These are phyloP conservation scores for Ceramica pisi DNA, from an alignment of 2,888 invertebrate genomes.

Conservation along the genomic window DNA sequence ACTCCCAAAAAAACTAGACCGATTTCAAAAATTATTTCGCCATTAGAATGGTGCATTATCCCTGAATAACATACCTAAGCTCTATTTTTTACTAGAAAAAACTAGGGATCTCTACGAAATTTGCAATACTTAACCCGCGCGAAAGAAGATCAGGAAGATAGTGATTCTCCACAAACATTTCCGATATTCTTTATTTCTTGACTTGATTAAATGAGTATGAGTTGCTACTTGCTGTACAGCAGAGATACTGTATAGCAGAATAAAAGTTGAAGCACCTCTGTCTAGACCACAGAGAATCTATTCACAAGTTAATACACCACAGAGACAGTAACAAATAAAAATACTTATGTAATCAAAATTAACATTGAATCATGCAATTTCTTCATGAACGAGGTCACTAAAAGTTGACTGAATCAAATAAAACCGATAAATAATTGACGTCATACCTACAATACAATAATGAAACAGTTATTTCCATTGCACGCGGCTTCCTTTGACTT, in stretches of 20 bases:
- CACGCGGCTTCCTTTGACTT: slow-evolving; percentile 17
- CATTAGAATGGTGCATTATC: no score
- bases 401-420: slow-evolving; percentile 24
- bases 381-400: slow-evolving; percentile 14
- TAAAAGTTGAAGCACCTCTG: no score
- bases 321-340: slow-evolving; percentile 3
- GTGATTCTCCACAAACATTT: neutral
- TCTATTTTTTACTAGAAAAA: no score
- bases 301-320: neutral
- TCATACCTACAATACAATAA: slow-evolving; percentile 15
- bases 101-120: no score
- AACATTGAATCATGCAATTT: slow-evolving; percentile 32
- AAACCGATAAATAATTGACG: slow-evolving; percentile 25
- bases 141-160: no score
- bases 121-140: no score
- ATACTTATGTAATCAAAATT: slow-evolving; percentile 4
- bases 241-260: no score
- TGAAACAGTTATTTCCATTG: slow-evolving; percentile 30
- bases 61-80: no score
- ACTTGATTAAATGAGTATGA: neutral
- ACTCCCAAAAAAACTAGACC: no score
- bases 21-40: no score
- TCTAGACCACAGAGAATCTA: no score
- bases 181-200: neutral
- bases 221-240: neutral